Base-by-base conservation (phyloP, 2,888 invertebrate genomes). In the Hirtodrosophila cameraria region DNA sequence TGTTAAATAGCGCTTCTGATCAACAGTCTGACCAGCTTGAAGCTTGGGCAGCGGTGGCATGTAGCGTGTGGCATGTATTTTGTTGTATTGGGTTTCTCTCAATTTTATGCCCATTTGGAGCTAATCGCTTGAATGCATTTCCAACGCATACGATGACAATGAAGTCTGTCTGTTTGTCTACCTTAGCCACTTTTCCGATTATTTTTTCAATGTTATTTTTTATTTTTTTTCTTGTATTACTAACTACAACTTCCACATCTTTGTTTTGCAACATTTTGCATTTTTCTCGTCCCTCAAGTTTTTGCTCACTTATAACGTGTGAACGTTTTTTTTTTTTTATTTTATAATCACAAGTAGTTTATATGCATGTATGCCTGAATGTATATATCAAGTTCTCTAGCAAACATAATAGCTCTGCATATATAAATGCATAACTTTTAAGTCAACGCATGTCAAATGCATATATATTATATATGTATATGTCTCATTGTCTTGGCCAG, bases 181-280 rank as follows among this genome's bases (percentile, higher is more conserved):
- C 15, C 27, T n/a, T 50, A 33, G 28, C 6, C 54, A 31, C 31
- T 43, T 58, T 58, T 59, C 41, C 35, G 36, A 31, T 73, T 61
- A 48, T 73, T 73, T 80, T 73, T 35, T 27, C 28, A 15, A 36
- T 42, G 68, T 45, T 45, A 35, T 23, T 35, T 48, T n/a, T 23
- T 55, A 59, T 49, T 39, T 42, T 49, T 39, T 55, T 39, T 0
- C 8, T 23, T 23, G 3, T 23, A 23, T 28, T 36, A n/a, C 35
- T 8, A 27, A 20, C 52, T 41, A 53, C 43, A 45, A 77, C 83
- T 79, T 83, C 84, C 79, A 79, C 84, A 62, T 83, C 74, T 80
- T 79, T 79, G 81, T 83, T 57, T 58, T 38, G 55, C 55, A 31
- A 72, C 43, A 57, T 20, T 67, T 67, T 45, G 45, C 58, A 15